Percentiles rank a stretch among this genome's conserved stretches.
Evolutionary conservation across 2,888 invertebrate genomes (phyloP).

Genomic region (Drosophila phalerata): DNA sequence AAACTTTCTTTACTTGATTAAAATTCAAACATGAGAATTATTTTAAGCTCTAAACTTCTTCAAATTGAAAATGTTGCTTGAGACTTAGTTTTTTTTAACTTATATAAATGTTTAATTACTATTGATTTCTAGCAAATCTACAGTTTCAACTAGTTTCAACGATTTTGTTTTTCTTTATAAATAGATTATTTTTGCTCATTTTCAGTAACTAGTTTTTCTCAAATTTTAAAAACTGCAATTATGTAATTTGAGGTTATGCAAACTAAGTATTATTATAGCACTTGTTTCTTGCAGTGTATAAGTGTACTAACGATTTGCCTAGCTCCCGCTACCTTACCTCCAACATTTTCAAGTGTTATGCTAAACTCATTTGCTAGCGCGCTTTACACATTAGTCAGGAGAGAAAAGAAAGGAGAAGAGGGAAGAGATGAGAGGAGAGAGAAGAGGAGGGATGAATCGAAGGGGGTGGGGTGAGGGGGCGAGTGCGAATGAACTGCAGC

Average conservation of each 20-base stretch:
- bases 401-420: neutral
- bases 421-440: neutral
- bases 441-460: neutral
- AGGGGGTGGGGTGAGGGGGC: neutral
- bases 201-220: neutral
- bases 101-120: too few relatives aligned
- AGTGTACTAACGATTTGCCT: neutral
- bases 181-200: neutral
- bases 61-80: too few relatives aligned
- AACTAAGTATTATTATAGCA: neutral
- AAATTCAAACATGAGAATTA: too few relatives aligned
- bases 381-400: slow-evolving; percentile 48
- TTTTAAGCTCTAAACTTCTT: too few relatives aligned
- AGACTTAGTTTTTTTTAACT: too few relatives aligned
- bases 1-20: too few relatives aligned
- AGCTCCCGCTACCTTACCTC: neutral
- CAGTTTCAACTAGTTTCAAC: neutral
- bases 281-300: neutral
- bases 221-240: too few relatives aligned
- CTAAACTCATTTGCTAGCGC: slow-evolving; percentile 69
- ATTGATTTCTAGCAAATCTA: neutral
- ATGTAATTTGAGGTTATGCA: too few relatives aligned
- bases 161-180: neutral
- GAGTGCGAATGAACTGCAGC: slow-evolving; percentile 38
- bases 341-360: slow-evolving; percentile 28